phyloP scores from a whole-genome alignment of 2,113 vertebrate genomes.

The Motacilla alba region DNA sequence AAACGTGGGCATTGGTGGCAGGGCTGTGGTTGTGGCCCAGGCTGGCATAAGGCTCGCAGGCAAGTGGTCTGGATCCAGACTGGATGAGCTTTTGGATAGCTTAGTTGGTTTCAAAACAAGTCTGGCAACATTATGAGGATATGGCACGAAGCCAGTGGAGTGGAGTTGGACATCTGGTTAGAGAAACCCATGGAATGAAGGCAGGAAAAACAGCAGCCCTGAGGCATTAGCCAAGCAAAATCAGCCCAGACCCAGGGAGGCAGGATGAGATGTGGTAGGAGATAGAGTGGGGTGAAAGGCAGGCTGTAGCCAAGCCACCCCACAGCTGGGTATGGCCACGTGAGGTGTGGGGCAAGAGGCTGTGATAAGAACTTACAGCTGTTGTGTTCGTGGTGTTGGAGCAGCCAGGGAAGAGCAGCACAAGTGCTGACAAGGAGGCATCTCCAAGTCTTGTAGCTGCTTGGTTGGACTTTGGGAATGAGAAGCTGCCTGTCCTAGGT shows the following conservation, averaged over 20 bases:
- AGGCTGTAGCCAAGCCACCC: background rate
- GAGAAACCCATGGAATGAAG: background rate
- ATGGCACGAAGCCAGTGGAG: background rate
- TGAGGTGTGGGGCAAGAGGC: background rate
- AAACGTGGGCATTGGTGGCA: background rate
- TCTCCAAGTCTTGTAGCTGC: background rate
- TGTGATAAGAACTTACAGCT: background rate
- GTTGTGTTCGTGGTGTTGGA: background rate
- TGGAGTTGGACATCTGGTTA: constrained; percentile 28
- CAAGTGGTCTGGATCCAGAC: background rate
- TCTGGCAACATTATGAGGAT: background rate
- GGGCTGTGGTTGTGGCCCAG: background rate
- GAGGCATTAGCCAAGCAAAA: background rate
- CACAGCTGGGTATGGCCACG: background rate
- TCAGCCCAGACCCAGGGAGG: background rate
- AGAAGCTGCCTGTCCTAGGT: background rate
- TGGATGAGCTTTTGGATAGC: background rate
- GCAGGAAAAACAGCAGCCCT: constrained; percentile 24
- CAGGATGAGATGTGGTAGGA: background rate
- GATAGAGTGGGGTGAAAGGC: background rate
- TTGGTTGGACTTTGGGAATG: background rate
- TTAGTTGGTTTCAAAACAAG: background rate
- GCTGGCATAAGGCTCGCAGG: background rate
- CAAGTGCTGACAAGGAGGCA: background rate
- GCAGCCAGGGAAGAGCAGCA: background rate